Evolutionary conservation across 1,140 invertebrate genomes (phyloP).

Genomic region (Dinoponera quadriceps): DNA sequence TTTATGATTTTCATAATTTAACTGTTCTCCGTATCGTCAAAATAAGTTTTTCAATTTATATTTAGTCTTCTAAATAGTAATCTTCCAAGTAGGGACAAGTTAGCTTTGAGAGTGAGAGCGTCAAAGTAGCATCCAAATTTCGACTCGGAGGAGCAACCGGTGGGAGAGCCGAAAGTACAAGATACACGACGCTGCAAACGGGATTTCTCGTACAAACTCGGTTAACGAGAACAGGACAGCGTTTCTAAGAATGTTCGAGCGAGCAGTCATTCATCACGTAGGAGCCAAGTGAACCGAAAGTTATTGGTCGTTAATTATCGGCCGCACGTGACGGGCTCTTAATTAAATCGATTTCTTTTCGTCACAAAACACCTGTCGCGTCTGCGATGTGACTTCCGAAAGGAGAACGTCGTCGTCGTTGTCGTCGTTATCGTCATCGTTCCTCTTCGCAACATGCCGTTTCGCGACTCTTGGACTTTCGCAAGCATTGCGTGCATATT

Average conservation of each 20-base stretch:
- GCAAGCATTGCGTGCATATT: no score
- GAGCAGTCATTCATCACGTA: conserved; percentile 35
- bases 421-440: background rate
- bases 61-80: no score
- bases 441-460: background rate
- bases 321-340: conserved; percentile 60
- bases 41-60: no score
- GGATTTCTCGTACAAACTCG: no score
- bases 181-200: background rate
- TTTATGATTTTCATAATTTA: no score
- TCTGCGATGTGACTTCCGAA: conserved; percentile 5
- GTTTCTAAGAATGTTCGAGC: conserved; percentile 14
- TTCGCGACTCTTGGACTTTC: no score
- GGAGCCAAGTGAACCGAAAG: background rate
- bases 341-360: conserved; percentile 61
- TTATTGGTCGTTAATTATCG: conserved; percentile 69
- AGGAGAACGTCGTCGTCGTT: background rate
- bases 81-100: no score
- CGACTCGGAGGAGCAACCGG: no score
- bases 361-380: conserved; percentile 50
- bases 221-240: conserved; percentile 3
- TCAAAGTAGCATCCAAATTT: no score
- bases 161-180: background rate
- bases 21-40: no score
- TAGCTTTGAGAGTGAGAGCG: no score